A percentile compares a stretch with the other conserved stretches of the same genome.
phyloP scores from a whole-genome alignment of 1,140 invertebrate genomes.

The Nebria ingens region DNA sequence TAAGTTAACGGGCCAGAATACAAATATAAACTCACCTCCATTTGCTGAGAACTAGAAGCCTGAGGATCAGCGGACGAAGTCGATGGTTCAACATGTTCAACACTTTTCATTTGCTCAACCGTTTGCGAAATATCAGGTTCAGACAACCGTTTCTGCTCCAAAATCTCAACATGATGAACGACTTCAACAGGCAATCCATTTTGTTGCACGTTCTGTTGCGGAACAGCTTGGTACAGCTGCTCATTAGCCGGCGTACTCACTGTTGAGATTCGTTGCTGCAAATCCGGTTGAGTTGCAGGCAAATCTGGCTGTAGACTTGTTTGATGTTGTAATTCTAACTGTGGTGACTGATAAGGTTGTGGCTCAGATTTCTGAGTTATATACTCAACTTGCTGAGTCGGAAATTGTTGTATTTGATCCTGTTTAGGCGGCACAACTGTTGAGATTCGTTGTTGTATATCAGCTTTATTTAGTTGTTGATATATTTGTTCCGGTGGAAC shows the following conservation, averaged over 20 bases:
- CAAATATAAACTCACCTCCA: neutral
- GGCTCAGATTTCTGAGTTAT: neutral
- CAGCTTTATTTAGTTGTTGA: constrained; percentile 13
- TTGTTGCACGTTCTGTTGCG: constrained; percentile 16
- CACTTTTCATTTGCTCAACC: constrained; percentile 1
- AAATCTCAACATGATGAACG: neutral
- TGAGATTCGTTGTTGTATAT: constrained; percentile 5
- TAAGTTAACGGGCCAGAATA: neutral
- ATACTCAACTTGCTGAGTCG: neutral
- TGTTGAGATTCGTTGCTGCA: constrained; percentile 11
- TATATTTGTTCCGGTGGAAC: constrained; percentile 18
- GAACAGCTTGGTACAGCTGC: constrained; percentile 3
- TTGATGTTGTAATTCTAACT: neutral
- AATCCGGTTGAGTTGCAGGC: neutral
- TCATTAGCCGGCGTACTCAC: constrained; percentile 9
- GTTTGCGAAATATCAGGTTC: neutral
- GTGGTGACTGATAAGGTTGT: neutral
- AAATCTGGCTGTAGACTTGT: neutral
- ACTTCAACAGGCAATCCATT: constrained; percentile 3
- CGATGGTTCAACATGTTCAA: neutral
- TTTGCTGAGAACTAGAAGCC: neutral
- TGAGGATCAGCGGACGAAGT: neutral
- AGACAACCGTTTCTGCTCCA: neutral
- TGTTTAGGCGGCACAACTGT: constrained; percentile 3
- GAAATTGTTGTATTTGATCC: neutral